Percentiles rank a stretch among this genome's conserved stretches.
Conservation (phyloP, 1,140 invertebrate species). For the Drosophila ohnishii region DNA sequence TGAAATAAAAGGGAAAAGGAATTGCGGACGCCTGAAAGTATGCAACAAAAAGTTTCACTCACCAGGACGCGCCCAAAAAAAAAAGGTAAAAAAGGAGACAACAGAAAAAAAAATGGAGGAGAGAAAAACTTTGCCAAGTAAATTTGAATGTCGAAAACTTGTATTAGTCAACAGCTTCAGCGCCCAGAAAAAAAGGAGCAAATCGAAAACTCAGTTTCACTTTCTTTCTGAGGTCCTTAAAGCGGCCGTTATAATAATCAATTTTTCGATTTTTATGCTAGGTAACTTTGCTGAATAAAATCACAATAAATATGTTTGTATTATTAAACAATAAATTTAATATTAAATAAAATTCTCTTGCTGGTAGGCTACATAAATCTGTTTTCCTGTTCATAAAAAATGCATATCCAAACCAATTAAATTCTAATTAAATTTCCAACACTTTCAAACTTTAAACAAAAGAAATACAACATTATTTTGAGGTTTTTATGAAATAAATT, state of each 20-base stretch:
- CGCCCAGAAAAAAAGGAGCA: conserved; percentile 11
- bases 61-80: conserved; percentile 30
- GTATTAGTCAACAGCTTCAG: conserved; percentile 47
- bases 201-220: conserved; percentile 31
- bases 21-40: conserved; percentile 55
- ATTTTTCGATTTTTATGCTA: conserved; percentile 18
- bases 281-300: background rate
- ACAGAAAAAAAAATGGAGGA: conserved; percentile 20
- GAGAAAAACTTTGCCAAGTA: conserved; percentile 56
- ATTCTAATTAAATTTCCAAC: background rate
- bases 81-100: conserved; percentile 6
- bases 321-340: background rate
- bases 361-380: background rate
- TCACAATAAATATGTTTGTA: background rate
- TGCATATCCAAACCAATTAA: background rate
- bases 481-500: conserved; percentile 2
- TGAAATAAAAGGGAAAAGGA: conserved; percentile 42
- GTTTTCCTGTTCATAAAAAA: background rate
- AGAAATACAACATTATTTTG: background rate
- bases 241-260: conserved; percentile 12
- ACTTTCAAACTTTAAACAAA: background rate
- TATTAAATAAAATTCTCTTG: background rate
- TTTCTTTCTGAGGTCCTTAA: conserved; percentile 20
- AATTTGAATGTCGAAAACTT: conserved; percentile 68
- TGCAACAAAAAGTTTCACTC: conserved; percentile 54